Percentiles rank a stretch among this genome's conserved stretches.
Evolutionary conservation across 2,888 invertebrate species (phyloP).

Genomic region (Calameuta filiformis): DNA sequence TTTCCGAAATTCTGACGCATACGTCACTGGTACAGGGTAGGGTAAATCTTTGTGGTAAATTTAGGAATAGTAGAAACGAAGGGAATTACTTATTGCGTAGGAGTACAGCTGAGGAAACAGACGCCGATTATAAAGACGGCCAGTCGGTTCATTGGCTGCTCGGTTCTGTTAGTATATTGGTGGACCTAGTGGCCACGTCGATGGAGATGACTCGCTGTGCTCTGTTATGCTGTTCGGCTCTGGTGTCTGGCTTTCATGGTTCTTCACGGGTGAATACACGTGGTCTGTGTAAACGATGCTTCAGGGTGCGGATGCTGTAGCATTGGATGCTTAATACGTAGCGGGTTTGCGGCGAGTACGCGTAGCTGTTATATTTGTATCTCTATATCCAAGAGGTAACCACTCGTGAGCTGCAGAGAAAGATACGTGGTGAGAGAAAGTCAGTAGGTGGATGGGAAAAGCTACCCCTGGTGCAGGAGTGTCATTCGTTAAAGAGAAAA

Average conservation of each 20-base stretch:
- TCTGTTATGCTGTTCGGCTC: background rate
- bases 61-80: background rate
- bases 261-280: conserved; percentile 36
- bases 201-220: background rate
- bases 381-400: background rate
- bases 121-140: background rate
- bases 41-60: no score
- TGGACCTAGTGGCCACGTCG: background rate
- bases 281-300: conserved; percentile 32
- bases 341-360: conserved; percentile 22
- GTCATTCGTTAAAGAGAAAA: background rate
- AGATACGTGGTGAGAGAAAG: background rate
- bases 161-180: background rate
- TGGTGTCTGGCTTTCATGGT: conserved; percentile 21
- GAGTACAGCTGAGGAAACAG: background rate
- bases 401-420: background rate
- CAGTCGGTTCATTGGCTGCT: background rate
- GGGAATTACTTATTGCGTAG: background rate
- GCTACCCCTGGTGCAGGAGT: background rate
- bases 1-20: background rate
- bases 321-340: conserved; percentile 34
- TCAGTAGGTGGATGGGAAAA: background rate
- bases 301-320: background rate
- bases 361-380: background rate
- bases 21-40: background rate